Evolutionary conservation across 1,140 invertebrate genomes (phyloP).

Genomic region (Sminthurinus signatus): DNA sequence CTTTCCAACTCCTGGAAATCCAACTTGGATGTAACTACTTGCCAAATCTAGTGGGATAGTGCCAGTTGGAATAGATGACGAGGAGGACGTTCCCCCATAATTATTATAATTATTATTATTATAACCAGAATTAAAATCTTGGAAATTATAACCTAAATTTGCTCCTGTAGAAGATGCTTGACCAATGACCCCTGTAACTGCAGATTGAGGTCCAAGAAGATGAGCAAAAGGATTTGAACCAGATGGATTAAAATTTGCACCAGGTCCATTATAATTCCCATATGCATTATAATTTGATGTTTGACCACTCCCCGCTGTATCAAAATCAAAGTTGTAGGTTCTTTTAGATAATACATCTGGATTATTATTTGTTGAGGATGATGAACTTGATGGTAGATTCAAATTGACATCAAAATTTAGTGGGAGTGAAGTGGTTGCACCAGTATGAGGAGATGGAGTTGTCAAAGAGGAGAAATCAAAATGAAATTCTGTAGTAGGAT

Average conservation of each 20-base stretch:
- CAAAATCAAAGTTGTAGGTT: constrained; percentile 19
- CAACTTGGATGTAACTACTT: constrained; percentile 26
- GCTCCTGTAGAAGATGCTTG: not conserved
- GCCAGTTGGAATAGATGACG: not conserved
- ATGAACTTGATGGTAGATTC: not conserved
- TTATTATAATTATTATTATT: constrained; percentile 12
- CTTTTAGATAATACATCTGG: not conserved
- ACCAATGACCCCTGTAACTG: not conserved
- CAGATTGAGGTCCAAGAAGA: not conserved
- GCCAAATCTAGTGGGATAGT: constrained; percentile 30
- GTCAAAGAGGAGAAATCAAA: not conserved
- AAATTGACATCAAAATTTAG: constrained; percentile 4
- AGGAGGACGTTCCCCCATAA: too few species aligned
- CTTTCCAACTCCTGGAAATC: not conserved
- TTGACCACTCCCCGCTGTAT: not conserved
- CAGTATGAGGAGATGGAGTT: not conserved
- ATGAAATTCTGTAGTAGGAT: not conserved
- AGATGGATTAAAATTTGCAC: too few species aligned
- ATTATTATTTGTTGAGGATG: not conserved
- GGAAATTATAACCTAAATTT: not conserved
- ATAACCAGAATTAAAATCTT: too few species aligned
- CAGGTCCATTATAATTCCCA: too few species aligned
- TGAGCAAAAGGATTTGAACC: constrained; percentile 11
- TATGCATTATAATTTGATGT: not conserved
- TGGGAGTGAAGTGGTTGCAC: not conserved